Evolutionary conservation across 2,888 invertebrate genomes (phyloP).

Genomic region (Apomyelois bistriatella): DNA sequence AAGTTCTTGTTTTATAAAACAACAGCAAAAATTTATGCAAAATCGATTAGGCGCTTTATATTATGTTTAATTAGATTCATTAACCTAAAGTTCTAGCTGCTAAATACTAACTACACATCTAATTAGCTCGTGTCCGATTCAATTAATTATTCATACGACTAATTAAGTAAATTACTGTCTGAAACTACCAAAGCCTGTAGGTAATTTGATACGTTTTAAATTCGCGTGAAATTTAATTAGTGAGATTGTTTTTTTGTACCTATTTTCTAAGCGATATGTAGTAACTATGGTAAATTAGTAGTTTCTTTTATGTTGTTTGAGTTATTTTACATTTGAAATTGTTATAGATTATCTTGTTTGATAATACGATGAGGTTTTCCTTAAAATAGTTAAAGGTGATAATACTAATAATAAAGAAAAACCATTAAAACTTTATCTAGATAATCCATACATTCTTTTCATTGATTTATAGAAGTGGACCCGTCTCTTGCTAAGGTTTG

Average conservation of each 20-base stretch:
- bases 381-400: no score
- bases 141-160: slow-evolving; percentile 6
- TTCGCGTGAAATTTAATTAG: not conserved
- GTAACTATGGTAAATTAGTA: not conserved
- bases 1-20: no score
- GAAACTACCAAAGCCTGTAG: not conserved
- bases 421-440: no score
- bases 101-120: not conserved
- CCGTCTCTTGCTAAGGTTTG: no score
- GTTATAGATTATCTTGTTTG: no score
- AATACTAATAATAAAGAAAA: no score
- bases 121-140: not conserved
- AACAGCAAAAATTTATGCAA: no score
- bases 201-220: not conserved
- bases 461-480: no score
- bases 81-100: not conserved
- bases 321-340: no score
- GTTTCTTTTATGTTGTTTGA: no score
- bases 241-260: not conserved
- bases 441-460: no score
- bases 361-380: no score
- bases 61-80: not conserved
- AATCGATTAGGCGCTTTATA: not conserved
- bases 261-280: not conserved
- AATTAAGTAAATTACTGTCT: not conserved